Base-by-base conservation (phyloP, 2,797 vertebrate genomes). In the Microctenopoma lineatum region DNA sequence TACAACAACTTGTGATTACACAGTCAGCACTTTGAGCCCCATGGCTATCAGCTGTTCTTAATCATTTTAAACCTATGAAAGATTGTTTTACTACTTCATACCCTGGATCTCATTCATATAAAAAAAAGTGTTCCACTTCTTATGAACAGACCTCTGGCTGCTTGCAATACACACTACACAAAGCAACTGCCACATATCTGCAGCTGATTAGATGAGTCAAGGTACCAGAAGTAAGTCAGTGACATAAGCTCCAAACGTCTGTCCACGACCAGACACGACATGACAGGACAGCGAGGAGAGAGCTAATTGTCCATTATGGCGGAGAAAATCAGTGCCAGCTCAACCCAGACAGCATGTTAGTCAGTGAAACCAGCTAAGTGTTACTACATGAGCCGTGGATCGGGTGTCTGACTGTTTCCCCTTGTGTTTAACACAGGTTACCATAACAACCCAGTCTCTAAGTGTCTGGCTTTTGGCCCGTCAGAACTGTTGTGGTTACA, bases 401-500 rank as follows among this genome's bases (percentile, higher is more conserved):
- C 21, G 13, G 45, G 66, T 68, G 70, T 84, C 82, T 71, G 75
- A 82, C 94, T 96, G 95, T 96, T 96, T 96, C 94, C 91, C 72
- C 81, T 78, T 72, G 68, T 96, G 95, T 97, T 97, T 96, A 96
- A 89, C 71, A 75, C 70, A 86, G 0, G 96, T 97, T 96, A 94
- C 95, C 95, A 95, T 95, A 90, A 94, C 90, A 85, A 95, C 94
- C 89, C 83, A 90, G 88, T 94, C 91, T 86, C 75, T 89, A 91
- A 91, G 88, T 86, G 92, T 84, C 95, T 96, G 96, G 96, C 95
- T 92, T 90, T 89, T 89, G 79, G 94, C 95, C 95, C 92, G 67
- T 62, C 36, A 80, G 85, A 93, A 94, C 94, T 96, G 96, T 95
- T 97, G 95, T 96, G 96, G 96, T 96, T 96, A 96, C 95, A 89